Base-by-base conservation (phyloP, 2,113 vertebrate species). In the Cephalopholis sonnerati region DNA sequence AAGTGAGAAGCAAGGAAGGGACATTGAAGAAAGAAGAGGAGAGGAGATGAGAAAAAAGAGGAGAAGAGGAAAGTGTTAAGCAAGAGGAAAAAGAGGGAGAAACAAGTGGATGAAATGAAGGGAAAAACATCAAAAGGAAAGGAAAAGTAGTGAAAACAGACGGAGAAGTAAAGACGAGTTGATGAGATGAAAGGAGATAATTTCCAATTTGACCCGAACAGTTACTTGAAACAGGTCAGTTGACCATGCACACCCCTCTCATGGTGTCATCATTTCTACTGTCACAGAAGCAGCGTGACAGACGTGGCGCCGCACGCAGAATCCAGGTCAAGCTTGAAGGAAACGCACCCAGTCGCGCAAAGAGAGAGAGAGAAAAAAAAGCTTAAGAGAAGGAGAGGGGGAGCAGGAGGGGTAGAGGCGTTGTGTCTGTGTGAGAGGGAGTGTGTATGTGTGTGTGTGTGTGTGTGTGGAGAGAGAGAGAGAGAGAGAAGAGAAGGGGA, bases 301-400 rank as follows among this genome's bases (percentile, higher is more conserved):
- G 87, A 89, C 80, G 58, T 20, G 61, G 82, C 77, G 22, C 65
- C 27, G 20, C 63, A 32, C 32, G n/a, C 85, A 67, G 87, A 91
- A 94, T 94, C 86, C 94, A 94, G 94, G 94, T 93, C 93, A 94
- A 87, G 86, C 89, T 91, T 80, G 79, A 92, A 92, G 89, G 87
- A 92, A 91, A 84, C 46, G 36, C 83, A 79, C 87, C 81, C 87
- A 88, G 83, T 89, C 81, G 44, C 66, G 7, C 51, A 74, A 67
- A 81, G 81, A 62, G 13, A 54, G 64, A 81, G 79, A 62, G 10
- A 58, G 41, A 0, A 74, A 82, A 76, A 68, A 79, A 83, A 87
- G 89, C 87, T 90, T 82, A 85, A 87, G 73, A 82, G 77, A 85
- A 82, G 66, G 68, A 77, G 77, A 57, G 82, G 75, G 83, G 83